These are phyloP conservation scores for Drosophila busckii DNA, from an alignment of 1,140 invertebrate species.

Conservation along the genomic window DNA sequence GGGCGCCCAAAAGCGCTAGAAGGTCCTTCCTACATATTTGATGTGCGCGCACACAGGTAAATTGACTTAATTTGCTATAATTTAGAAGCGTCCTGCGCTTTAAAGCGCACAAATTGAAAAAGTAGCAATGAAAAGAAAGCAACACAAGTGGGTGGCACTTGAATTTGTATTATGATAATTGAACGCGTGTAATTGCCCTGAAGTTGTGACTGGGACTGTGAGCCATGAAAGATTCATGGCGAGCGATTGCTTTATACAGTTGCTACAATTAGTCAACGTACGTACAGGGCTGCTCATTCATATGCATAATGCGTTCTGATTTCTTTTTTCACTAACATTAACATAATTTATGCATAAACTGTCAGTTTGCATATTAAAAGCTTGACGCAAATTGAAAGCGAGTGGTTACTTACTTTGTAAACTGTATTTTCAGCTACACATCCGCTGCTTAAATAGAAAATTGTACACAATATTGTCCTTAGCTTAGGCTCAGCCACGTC, in stretches of 20 bases:
- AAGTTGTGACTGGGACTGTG: conserved; percentile 49
- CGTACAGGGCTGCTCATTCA: conserved; percentile 31
- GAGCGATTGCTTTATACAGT: too few species aligned
- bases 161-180: conserved; percentile 78
- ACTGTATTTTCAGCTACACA: conserved; percentile 51
- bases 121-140: conserved; percentile 39
- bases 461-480: conserved; percentile 66
- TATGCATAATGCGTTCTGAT: conserved; percentile 67
- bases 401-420: conserved; percentile 68
- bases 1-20: conserved; percentile 19
- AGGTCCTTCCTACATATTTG: conserved; percentile 67
- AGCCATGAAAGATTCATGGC: conserved; percentile 68
- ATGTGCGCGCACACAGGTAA: conserved; percentile 67
- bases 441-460: conserved; percentile 30
- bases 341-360: conserved; percentile 77
- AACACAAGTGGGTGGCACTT: conserved; percentile 8
- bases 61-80: conserved; percentile 73
- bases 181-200: conserved; percentile 76
- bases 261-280: too few species aligned
- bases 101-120: conserved; percentile 66
- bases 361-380: conserved; percentile 70
- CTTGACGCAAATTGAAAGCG: conserved; percentile 62
- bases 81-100: conserved; percentile 45
- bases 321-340: conserved; percentile 73
- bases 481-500: conserved; percentile 37